Percentiles rank a stretch among this genome's conserved stretches.
These are phyloP conservation scores for Drosophila paracracens DNA, from an alignment of 2,888 invertebrate genomes.

Conservation along the genomic window DNA sequence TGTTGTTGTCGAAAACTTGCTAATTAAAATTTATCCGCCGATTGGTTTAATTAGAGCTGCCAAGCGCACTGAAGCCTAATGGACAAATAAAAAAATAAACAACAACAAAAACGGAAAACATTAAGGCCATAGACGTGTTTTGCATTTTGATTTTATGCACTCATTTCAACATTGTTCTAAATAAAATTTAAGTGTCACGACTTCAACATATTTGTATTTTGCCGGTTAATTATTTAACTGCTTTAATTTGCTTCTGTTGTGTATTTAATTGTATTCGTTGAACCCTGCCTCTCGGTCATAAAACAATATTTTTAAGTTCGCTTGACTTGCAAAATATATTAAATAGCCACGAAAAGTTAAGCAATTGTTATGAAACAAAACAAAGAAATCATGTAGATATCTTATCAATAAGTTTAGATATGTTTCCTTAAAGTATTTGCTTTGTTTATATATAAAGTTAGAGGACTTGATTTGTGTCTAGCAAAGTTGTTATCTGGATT, in stretches of 20 bases:
- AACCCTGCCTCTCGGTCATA: background rate
- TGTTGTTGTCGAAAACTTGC: constrained; percentile 37
- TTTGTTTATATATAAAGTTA: constrained; percentile 5
- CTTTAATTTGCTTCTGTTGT: background rate
- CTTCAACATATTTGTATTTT: constrained; percentile 8
- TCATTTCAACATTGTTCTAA: constrained; percentile 7
- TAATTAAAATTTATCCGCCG: constrained; percentile 74
- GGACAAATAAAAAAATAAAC: constrained; percentile 50
- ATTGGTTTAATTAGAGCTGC: constrained; percentile 73
- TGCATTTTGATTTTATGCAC: constrained; percentile 25
- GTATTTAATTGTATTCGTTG: background rate
- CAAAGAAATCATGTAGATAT: background rate
- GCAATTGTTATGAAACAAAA: background rate
- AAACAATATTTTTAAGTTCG: background rate
- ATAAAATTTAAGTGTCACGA: constrained; percentile 17
- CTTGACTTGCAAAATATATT: background rate
- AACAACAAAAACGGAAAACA: background rate
- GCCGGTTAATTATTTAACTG: background rate
- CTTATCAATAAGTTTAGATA: background rate
- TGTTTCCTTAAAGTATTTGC: constrained; percentile 1
- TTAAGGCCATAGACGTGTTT: constrained; percentile 16
- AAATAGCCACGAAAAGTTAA: background rate
- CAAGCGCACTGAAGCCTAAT: constrained; percentile 53
- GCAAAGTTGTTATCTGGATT: constrained; percentile 51
- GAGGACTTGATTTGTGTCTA: constrained; percentile 29